Base-by-base conservation (phyloP, 2,888 invertebrate species). In the Xanthia togata region DNA sequence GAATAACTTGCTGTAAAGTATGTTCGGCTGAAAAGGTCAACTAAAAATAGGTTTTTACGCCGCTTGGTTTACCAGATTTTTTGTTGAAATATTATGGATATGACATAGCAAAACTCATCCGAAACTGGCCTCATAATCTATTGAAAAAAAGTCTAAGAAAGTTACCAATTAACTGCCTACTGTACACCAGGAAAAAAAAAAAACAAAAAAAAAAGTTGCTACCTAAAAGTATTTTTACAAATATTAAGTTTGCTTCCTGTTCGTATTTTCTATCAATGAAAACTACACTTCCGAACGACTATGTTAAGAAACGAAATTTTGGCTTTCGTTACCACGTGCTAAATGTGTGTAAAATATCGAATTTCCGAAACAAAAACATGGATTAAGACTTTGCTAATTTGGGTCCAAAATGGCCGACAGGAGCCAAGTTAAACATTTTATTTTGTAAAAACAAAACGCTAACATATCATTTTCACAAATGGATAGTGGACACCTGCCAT, bases 401-500 rank as follows among this genome's bases (percentile, higher is more conserved):
- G 31, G 64, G 26, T 65, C 85, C 76, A 85, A 85, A 71, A 73
- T 73, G 64, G 73, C 17, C n/a, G 76, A n/a, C 65, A n/a, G 62
- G 38, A 75, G 82, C 84, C 84, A 87, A 83, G 64, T 79, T 71
- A 84, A 87, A 85, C 80, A 85, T 76, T 82, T 74, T 65, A 23
- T 76, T 76, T 73, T 35, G 53, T 62, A 31, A 63, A 84, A 82
- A 74, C 67, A 75, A 84, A 77, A 81, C 63, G 53, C 60, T n/a
- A 65, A 67, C 64, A 79, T 80, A 77, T 79, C 55, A 20, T 41
- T 81, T 86, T 62, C 76, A 72, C 60, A 75, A 65, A 82, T 85
- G 62, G 70, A 70, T 74, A 82, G 81, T 60, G 38, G 60, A 69
- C 64, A 78, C 70, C 53, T 75, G 73, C 53, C 57, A 70, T 65